phyloP scores from a whole-genome alignment of 2,797 vertebrate species.

The Margarornis squamiger region DNA sequence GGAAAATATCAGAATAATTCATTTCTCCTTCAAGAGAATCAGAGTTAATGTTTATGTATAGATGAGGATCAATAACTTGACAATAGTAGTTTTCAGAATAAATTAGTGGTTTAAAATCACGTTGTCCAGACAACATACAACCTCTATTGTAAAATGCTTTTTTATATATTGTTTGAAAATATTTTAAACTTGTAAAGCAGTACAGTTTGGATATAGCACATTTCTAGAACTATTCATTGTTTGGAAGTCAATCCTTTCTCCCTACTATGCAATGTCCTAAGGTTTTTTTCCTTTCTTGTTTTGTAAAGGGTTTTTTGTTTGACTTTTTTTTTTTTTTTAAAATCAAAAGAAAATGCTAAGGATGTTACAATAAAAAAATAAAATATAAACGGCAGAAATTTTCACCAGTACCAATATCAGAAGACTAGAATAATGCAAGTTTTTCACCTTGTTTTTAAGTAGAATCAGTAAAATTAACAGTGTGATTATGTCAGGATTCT shows the following conservation, averaged over 20 bases:
- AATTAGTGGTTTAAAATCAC: not conserved
- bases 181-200: not conserved
- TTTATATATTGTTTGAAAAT: not conserved
- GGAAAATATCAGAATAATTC: not conserved
- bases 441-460: not conserved
- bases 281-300: not conserved
- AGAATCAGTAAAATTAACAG: not conserved
- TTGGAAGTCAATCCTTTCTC: not conserved
- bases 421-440: not conserved
- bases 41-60: not conserved
- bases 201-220: not conserved
- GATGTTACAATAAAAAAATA: not conserved
- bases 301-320: no score
- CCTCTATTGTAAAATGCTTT: not conserved
- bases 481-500: not conserved
- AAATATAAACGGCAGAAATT: not conserved
- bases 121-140: not conserved
- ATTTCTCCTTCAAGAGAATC: not conserved
- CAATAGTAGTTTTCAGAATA: not conserved
- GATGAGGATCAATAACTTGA: not conserved
- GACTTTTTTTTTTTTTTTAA: not conserved
- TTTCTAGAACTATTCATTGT: not conserved
- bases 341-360: not conserved
- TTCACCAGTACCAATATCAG: not conserved
- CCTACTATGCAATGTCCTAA: not conserved